Conservation (phyloP, 2,113 vertebrate species). For the Theristicus caerulescens region DNA sequence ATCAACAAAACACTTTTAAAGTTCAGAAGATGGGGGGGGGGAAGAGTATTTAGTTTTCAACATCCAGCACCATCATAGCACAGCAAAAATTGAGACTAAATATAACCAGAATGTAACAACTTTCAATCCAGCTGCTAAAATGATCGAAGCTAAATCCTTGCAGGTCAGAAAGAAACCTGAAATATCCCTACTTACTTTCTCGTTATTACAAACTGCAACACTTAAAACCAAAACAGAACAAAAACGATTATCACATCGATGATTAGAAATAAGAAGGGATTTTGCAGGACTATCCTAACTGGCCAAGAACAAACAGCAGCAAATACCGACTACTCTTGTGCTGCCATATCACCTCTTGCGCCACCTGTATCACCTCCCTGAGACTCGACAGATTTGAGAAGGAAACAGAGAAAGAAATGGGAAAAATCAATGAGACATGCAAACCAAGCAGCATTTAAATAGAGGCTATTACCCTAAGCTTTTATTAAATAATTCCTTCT, state of each 20-base stretch:
- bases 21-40: background rate
- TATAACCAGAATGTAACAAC: background rate
- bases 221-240: background rate
- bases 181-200: background rate
- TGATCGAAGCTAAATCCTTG: background rate
- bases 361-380: background rate
- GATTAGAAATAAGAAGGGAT: background rate
- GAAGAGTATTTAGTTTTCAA: background rate
- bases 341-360: background rate
- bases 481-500: background rate
- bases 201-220: background rate
- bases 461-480: background rate
- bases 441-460: background rate
- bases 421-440: background rate
- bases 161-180: background rate
- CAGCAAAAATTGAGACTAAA: background rate
- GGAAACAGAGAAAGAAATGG: background rate
- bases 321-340: rapidly evolving
- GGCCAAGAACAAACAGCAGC: background rate
- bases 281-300: background rate
- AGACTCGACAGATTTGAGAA: background rate
- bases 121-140: background rate
- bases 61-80: background rate
- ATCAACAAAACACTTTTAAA: background rate
- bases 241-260: rapidly evolving